These are phyloP conservation scores for Drosophila nikananu DNA, from an alignment of 1,140 invertebrate species.

Conservation along the genomic window DNA sequence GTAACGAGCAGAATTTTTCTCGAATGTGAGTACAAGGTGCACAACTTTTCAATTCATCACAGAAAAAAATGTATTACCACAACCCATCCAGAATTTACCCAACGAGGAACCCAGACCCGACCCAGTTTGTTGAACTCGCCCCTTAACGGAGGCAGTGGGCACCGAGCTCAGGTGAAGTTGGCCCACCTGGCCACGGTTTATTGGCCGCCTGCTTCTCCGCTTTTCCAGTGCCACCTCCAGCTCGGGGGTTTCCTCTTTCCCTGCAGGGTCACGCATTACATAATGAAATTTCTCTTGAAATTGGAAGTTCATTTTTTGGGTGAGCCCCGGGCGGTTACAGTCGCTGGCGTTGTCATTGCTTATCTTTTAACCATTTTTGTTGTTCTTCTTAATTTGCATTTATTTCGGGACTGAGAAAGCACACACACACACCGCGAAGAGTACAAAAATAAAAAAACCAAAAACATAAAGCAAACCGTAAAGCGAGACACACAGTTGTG, in stretches of 20 bases:
- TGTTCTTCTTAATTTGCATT: constrained; percentile 64
- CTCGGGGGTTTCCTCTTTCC: background rate
- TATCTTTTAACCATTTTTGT: constrained; percentile 48
- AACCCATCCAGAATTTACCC: constrained; percentile 1
- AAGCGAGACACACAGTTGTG: constrained; percentile 17
- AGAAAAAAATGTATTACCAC: background rate
- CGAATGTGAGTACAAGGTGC: background rate
- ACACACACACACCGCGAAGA: constrained; percentile 13
- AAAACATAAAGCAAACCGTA: constrained; percentile 11
- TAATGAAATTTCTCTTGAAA: constrained; percentile 53
- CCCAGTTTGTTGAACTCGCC: constrained; percentile 41
- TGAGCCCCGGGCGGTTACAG: constrained; percentile 20
- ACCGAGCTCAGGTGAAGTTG: constrained; percentile 16
- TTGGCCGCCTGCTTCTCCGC: constrained; percentile 9
- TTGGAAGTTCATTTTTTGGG: constrained; percentile 43
- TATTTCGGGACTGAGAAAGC: constrained; percentile 56
- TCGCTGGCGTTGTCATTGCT: constrained; percentile 40
- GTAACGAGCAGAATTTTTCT: background rate
- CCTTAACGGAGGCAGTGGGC: background rate
- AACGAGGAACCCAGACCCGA: background rate
- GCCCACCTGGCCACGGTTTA: constrained; percentile 30
- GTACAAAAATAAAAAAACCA: constrained; percentile 1
- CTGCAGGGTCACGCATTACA: constrained; percentile 24
- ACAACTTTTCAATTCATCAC: background rate
- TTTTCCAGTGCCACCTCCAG: background rate